Base-by-base conservation (phyloP, 2,113 vertebrate species). In the Clinocottus analis region DNA sequence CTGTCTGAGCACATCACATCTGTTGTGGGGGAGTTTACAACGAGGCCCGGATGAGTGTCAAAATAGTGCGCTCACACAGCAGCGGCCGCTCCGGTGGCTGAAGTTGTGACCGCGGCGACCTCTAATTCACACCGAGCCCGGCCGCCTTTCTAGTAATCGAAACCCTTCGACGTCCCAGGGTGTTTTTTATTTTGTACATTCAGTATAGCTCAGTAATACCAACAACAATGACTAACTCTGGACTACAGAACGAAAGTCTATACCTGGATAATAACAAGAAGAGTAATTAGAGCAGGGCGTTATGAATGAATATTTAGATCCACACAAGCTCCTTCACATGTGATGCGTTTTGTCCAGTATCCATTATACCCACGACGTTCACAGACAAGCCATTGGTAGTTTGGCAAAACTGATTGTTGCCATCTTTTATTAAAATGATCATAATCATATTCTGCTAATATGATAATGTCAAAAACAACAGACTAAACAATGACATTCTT, bases 11-110 rank as follows among this genome's bases (percentile, higher is more conserved):
- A 61, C 79, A 93, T 93, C 83, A 90, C 23, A 85, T 91, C 89
- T 90, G 90, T 90, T 92, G 87, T 83, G 67, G 87, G 86, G 72
- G 87, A 87, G 90, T 83, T 92, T 92, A 92, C 90, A 93, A 91
- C 87, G 76, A 89, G 87, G 76, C 79, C 87, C 79, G 68, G 86
- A 90, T 92, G 87, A 89, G 79, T 93, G 92, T 95, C 93, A 93
- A 89, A 94, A 93, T 86, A 93, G 70, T 51, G 72, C 59, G 65
- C 74, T 87, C 84, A 71, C 89, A 89, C 85, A 27, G 81, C 84
- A 41, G 74, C 65, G n/a, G 63, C 74, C 37, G 68, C 84, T 87
- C 61, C 55, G 33, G 75, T 70, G 27, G 65, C 72, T 67, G 41
- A 70, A 72, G 80, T 68, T 37, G 8, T 9, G 35, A 55, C 83